Evolutionary conservation across 2,888 invertebrate genomes (phyloP), one percentile per base, ranked within the genome.

Genomic region (Agrochola lota): DNA sequence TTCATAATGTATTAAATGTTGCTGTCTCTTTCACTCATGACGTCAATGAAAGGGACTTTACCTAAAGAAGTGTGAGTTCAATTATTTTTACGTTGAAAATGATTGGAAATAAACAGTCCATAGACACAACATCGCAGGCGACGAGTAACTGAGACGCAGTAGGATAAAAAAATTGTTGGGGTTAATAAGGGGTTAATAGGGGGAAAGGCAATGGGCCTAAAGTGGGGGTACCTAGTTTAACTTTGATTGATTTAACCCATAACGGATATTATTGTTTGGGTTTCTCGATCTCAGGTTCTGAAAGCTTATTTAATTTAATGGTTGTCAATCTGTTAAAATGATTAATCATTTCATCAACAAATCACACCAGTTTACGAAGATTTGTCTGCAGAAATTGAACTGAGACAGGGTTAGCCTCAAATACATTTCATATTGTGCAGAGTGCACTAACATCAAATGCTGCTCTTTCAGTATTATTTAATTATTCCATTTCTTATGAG

Each of bases 1-100:
- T 62, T 81, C 64, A 81, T 79, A 52, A 62, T 52, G 12, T 75
- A 46, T 26, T 60, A 0, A 46, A 26, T 63, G 2, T 9, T 17
- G 62, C 77, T 62, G n/a, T 82, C 86, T 83, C 83, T 73, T 73
- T 85, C 55, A 49, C 71, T 23, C 75, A 26, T 85, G 76, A 77
- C 67, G 83, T 77, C 76, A 82, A 67, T 64, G 59, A 52, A 64
- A 73, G 52, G 57, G 60, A n/a, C n/a, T 40, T 69, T 57, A 35
- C 43, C 15, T 11, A 20, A 3, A n/a, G 1, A 60, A 49, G n/a
- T 7, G 5, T 12, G 46, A 4, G 7, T 23, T 43, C 43, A 35
- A 12, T 43, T 23, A 23, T 8, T 72, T 59, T 66, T 63, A 59
- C 23, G 52, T 52, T 9, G 15, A 30, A 20, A 35, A 12, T 12